These are phyloP conservation scores for Mustelus asterias DNA, from an alignment of 2,113 vertebrate species.

Conservation along the genomic window DNA sequence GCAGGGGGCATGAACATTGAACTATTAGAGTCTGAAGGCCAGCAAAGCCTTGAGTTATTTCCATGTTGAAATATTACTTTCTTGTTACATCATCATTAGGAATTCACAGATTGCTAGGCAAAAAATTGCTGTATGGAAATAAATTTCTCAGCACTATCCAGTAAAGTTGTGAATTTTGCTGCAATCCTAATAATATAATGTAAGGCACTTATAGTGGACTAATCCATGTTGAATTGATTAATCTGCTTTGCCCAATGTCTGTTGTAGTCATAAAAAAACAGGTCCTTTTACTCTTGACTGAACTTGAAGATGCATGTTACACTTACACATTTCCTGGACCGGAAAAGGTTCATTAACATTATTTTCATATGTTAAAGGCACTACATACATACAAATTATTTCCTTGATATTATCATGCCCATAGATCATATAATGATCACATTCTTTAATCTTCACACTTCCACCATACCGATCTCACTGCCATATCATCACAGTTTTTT, in stretches of 20 bases:
- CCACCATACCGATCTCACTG: neutral
- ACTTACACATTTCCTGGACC: neutral
- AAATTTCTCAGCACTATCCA: neutral
- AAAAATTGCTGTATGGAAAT: too few relatives aligned
- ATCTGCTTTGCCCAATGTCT: neutral
- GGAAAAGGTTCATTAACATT: neutral
- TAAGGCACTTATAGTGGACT: neutral
- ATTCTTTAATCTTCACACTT: neutral
- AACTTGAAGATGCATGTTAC: neutral
- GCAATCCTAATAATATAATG: slow-evolving; percentile 10
- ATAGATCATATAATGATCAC: neutral
- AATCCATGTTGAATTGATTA: slow-evolving; percentile 1
- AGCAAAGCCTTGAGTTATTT: neutral
- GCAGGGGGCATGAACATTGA: neutral
- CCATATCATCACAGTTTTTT: neutral
- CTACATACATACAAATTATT: neutral
- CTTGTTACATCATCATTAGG: neutral
- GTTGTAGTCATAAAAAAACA: neutral
- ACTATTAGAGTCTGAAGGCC: neutral
- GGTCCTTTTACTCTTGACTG: neutral
- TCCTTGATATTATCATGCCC: neutral
- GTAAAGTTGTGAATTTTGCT: neutral
- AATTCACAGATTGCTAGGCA: neutral
- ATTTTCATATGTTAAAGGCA: neutral
- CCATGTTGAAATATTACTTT: neutral